Evolutionary conservation across 2,113 vertebrate genomes (phyloP).

Genomic region (Chitala chitala): DNA sequence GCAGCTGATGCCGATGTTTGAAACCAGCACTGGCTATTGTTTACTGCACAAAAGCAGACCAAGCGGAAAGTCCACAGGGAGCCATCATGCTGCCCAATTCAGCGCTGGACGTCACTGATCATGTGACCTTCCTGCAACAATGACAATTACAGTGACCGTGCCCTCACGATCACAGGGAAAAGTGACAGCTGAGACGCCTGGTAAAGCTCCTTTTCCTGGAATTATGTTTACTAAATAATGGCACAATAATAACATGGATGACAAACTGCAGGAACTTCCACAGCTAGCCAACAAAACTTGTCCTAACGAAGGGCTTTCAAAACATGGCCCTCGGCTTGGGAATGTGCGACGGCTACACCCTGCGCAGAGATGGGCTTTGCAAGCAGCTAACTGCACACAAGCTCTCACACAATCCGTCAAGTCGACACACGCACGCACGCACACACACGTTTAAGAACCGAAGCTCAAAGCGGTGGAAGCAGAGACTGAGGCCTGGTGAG

Average conservation of each 20-base stretch:
- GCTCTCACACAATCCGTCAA: too few species aligned
- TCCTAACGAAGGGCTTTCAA: too few species aligned
- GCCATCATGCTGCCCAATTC: constrained; percentile 14
- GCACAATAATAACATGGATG: constrained; percentile 34
- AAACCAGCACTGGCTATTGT: neutral
- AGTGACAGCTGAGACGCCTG: constrained; percentile 36
- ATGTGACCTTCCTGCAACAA: constrained; percentile 47
- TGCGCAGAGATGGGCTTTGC: too few species aligned
- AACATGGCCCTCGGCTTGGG: too few species aligned
- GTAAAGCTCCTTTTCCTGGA: constrained; percentile 39
- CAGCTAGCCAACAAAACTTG: neutral
- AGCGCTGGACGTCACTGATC: constrained; percentile 32
- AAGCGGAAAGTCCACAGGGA: neutral
- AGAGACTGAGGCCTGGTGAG: too few species aligned
- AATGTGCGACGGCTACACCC: too few species aligned
- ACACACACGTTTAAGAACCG: neutral
- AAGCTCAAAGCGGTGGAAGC: neutral
- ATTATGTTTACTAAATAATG: constrained; percentile 36
- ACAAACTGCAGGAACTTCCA: constrained; percentile 16
- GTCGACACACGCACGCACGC: too few species aligned
- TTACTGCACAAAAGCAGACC: neutral
- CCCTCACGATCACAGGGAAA: constrained; percentile 48
- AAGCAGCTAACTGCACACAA: too few species aligned
- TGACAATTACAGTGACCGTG: constrained; percentile 55
- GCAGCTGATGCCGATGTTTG: neutral